A percentile compares a stretch with the other conserved stretches of the same genome.
phyloP scores from a whole-genome alignment of 2,888 invertebrate genomes.

The Odontothrips loti region DNA sequence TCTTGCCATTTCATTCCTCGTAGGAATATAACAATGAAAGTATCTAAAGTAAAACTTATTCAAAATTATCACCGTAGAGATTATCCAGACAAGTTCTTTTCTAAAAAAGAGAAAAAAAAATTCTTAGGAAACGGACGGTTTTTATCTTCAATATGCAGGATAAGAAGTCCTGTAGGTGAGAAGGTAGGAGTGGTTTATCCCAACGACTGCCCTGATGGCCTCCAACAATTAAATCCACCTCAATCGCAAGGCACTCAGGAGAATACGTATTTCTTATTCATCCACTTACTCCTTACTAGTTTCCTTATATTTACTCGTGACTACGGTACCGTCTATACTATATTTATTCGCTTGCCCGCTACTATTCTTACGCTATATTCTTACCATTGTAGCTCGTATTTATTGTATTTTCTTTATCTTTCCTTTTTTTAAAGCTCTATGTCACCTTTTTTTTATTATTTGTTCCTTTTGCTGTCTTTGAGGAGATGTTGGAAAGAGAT shows the following conservation, averaged over 20 bases:
- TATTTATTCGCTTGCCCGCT: slow-evolving; percentile 26
- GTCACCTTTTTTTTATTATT: background rate
- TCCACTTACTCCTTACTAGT: slow-evolving; percentile 9
- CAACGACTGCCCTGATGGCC: too few species aligned
- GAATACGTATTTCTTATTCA: background rate
- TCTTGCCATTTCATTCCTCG: slow-evolving; percentile 6
- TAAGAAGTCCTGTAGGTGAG: too few species aligned
- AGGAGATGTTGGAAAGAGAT: background rate
- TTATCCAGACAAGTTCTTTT: background rate
- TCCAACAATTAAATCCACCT: too few species aligned
- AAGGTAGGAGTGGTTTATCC: too few species aligned
- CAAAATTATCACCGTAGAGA: slow-evolving; percentile 1
- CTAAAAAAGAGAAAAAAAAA: background rate
- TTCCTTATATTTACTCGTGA: slow-evolving; percentile 20
- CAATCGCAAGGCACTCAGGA: background rate
- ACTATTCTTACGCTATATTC: slow-evolving; percentile 21
- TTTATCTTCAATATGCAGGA: background rate
- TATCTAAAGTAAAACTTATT: background rate
- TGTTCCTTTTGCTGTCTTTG: slow-evolving; percentile 13
- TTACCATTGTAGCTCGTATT: slow-evolving; percentile 21
- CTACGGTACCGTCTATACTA: slow-evolving; percentile 20
- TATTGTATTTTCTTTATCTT: background rate
- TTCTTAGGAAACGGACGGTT: background rate
- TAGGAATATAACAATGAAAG: slow-evolving; percentile 4
- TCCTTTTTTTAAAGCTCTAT: background rate